Conservation (phyloP, 2,113 vertebrate species). For the Strix uralensis region DNA sequence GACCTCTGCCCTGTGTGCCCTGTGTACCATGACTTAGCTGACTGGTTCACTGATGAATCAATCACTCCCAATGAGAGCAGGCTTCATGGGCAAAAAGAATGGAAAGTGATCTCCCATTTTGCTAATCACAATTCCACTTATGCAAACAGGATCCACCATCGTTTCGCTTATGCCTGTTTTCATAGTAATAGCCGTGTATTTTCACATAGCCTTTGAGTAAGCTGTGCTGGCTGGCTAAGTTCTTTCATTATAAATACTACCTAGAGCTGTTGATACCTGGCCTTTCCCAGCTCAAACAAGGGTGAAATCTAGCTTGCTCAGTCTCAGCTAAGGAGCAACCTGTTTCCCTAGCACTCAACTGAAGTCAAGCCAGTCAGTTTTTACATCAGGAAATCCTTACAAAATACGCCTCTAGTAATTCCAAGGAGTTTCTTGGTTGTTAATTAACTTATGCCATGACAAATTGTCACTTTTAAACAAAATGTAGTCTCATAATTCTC, state of each 20-base stretch:
- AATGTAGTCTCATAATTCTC: not conserved
- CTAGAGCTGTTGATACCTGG: not conserved
- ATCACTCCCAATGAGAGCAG: not conserved
- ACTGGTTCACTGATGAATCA: not conserved
- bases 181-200: not conserved
- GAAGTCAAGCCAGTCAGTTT: not conserved
- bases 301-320: not conserved
- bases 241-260: not conserved
- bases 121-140: conserved; percentile 42
- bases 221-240: not conserved
- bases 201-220: not conserved
- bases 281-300: not conserved
- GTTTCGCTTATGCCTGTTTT: not conserved
- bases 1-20: not conserved
- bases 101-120: not conserved
- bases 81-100: not conserved
- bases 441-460: not conserved
- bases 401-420: not conserved
- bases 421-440: not conserved
- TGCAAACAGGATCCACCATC: not conserved
- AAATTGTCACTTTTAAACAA: not conserved
- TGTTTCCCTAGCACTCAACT: not conserved
- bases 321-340: not conserved
- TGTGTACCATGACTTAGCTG: not conserved
- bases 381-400: not conserved